phyloP scores from a whole-genome alignment of 2,797 vertebrate species.

The Amniataba percoides region DNA sequence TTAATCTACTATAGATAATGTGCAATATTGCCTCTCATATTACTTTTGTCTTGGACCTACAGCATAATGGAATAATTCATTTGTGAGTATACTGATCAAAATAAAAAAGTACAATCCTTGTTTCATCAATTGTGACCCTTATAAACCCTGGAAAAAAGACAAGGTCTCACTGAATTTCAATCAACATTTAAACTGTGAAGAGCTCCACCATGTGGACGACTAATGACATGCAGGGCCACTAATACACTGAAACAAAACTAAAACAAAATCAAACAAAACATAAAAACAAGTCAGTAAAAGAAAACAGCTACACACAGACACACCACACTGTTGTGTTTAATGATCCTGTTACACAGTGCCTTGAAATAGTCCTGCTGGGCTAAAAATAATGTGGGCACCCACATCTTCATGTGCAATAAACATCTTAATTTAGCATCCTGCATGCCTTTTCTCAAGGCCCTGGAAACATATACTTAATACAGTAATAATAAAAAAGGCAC shows the following conservation, averaged over 20 bases:
- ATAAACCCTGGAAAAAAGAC: not conserved
- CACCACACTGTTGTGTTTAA: not conserved
- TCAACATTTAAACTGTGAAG: not conserved
- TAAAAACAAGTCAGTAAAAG: not conserved
- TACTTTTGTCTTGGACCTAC: not conserved
- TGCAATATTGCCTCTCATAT: not conserved
- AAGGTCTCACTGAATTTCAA: not conserved
- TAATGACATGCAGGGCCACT: not conserved
- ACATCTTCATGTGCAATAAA: not conserved
- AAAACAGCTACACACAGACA: not conserved
- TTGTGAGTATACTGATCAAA: not conserved
- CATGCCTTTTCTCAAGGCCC: not conserved
- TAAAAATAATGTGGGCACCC: not conserved
- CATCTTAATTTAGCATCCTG: not conserved
- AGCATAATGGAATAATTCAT: not conserved
- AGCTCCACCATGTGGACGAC: constrained; percentile 65
- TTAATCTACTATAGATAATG: not conserved
- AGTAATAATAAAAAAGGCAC: not conserved
- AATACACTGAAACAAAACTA: not conserved
- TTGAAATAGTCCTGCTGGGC: not conserved
- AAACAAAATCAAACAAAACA: too few species aligned
- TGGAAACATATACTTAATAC: not conserved
- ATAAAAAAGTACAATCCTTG: rapidly evolving
- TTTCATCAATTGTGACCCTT: not conserved
- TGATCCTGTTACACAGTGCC: not conserved